phyloP scores from a whole-genome alignment of 2,888 invertebrate species.

The Parnassius orleans region DNA sequence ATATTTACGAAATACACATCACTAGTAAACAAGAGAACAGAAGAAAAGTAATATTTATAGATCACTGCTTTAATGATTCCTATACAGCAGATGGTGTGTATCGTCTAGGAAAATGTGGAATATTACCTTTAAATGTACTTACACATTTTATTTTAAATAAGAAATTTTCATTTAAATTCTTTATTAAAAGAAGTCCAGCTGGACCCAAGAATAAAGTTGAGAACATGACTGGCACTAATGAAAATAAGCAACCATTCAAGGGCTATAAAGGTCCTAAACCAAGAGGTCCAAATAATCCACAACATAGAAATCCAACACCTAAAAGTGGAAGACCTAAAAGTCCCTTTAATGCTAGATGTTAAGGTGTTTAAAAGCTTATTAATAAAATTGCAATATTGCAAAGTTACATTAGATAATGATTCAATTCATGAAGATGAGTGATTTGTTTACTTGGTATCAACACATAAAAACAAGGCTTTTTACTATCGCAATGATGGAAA shows the following conservation, averaged over 20 bases:
- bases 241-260: slow-evolving; percentile 18
- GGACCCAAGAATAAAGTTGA: slow-evolving; percentile 36
- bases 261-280: slow-evolving; percentile 8
- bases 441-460: slow-evolving; percentile 37
- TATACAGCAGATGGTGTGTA: slow-evolving; percentile 63
- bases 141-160: slow-evolving; percentile 55
- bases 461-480: slow-evolving; percentile 56
- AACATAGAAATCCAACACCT: slow-evolving; percentile 7
- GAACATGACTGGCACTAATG: slow-evolving; percentile 26
- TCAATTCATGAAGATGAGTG: slow-evolving; percentile 39
- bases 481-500: slow-evolving; percentile 44
- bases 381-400: slow-evolving; percentile 48
- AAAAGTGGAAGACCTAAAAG: neutral
- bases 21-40: slow-evolving; percentile 55
- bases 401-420: slow-evolving; percentile 49
- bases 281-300: slow-evolving; percentile 4
- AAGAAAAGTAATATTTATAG: slow-evolving; percentile 57
- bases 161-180: slow-evolving; percentile 55
- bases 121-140: slow-evolving; percentile 55
- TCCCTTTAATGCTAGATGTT: too few species aligned
- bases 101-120: slow-evolving; percentile 56
- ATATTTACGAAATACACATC: slow-evolving; percentile 64
- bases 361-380: neutral
- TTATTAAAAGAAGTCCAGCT: slow-evolving; percentile 49
- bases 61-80: slow-evolving; percentile 65